Evolutionary conservation across 2,888 invertebrate species (phyloP).

Genomic region (Dolichomitus sp.): DNA sequence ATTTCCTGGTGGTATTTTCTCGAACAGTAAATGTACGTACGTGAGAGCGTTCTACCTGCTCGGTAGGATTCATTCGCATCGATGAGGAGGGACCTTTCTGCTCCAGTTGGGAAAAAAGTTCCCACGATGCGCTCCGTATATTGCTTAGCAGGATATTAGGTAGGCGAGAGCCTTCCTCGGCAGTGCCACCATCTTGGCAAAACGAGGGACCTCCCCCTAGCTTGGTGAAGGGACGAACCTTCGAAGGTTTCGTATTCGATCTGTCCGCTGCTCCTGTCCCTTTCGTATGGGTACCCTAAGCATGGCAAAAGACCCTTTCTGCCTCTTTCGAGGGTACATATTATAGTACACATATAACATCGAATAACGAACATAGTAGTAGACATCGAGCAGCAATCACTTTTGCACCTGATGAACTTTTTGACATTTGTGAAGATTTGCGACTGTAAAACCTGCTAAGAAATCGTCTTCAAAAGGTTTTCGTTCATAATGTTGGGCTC

Average conservation of each 20-base stretch:
- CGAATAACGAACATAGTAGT: neutral
- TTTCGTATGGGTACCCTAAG: neutral
- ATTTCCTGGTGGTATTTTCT: neutral
- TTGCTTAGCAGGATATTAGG: conserved; percentile 39
- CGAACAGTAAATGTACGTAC: conserved; percentile 4
- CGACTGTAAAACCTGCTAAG: conserved; percentile 25
- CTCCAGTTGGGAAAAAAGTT: conserved; percentile 85
- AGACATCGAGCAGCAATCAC: conserved; percentile 5
- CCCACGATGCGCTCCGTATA: conserved; percentile 81
- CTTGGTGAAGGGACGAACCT: conserved; percentile 59
- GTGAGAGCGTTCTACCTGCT: conserved; percentile 49
- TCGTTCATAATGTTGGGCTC: neutral
- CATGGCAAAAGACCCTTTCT: conserved; percentile 9
- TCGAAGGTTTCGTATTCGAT: conserved; percentile 42
- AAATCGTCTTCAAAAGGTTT: conserved; percentile 1
- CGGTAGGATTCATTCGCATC: conserved; percentile 21
- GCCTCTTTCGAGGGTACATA: conserved; percentile 20
- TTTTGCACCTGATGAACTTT: conserved; percentile 28
- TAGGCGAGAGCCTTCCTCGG: conserved; percentile 42
- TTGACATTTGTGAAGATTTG: neutral
- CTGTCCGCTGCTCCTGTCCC: neutral
- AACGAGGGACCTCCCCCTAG: conserved; percentile 62
- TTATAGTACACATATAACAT: neutral
- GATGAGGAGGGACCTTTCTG: conserved; percentile 72
- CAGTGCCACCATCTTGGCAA: conserved; percentile 66